A percentile compares a stretch with the other conserved stretches of the same genome.
These are phyloP conservation scores for Tolypeutes matacus DNA, from an alignment of 2,797 vertebrate genomes.

Conservation along the genomic window DNA sequence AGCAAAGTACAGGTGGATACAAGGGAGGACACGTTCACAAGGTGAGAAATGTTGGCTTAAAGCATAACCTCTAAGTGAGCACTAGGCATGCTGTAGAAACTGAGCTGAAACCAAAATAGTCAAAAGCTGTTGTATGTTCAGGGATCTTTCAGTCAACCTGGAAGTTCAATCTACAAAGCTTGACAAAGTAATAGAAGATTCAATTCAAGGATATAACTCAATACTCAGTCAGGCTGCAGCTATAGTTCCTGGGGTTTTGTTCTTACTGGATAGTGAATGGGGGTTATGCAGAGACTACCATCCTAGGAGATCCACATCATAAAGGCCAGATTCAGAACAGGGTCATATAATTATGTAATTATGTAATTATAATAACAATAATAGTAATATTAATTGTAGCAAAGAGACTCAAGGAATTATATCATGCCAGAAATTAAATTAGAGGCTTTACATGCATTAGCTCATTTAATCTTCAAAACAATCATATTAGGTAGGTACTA, in stretches of 20 bases:
- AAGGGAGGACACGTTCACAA: not conserved
- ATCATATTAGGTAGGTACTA: not conserved
- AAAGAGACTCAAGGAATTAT: not conserved
- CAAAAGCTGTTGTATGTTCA: not conserved
- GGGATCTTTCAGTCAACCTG: not conserved
- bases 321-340: not conserved
- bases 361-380: not conserved
- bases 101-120: not conserved
- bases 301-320: not conserved
- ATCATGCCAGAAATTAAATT: not conserved
- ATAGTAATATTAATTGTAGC: not conserved
- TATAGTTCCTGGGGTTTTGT: not conserved
- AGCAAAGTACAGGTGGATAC: not conserved
- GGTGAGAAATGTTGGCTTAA: not conserved
- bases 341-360: no score
- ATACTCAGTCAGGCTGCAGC: not conserved
- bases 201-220: not conserved
- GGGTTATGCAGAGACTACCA: not conserved
- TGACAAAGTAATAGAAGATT: not conserved
- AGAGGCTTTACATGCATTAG: not conserved
- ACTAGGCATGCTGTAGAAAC: not conserved
- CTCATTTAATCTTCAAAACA: not conserved
- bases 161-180: not conserved
- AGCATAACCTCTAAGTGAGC: not conserved
- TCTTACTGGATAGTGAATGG: not conserved